Evolutionary conservation across 2,888 invertebrate species (phyloP).

Genomic region (Sinopyrophorus schimmeli): DNA sequence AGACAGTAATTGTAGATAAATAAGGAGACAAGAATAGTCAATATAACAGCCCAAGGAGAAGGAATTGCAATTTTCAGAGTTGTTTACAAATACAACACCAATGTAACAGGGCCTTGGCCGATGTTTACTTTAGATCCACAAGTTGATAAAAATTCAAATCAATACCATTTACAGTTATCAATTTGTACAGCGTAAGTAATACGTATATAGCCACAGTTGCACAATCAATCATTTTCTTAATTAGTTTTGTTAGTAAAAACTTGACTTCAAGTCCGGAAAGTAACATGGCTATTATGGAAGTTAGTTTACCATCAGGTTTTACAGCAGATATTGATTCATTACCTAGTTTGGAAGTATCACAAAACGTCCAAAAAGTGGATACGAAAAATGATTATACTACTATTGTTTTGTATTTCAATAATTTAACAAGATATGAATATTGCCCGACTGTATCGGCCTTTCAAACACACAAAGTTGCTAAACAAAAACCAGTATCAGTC

Average conservation of each 20-base stretch:
- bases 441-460: conserved; percentile 86
- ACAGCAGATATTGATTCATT: conserved; percentile 77
- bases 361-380: conserved; percentile 68
- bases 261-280: conserved; percentile 69
- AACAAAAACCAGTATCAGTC: conserved; percentile 84
- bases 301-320: conserved; percentile 89
- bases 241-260: conserved; percentile 65
- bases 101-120: conserved; percentile 86
- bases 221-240: conserved; percentile 35
- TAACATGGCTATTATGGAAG: conserved; percentile 90
- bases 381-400: conserved; percentile 67
- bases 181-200: conserved; percentile 73
- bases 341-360: conserved; percentile 62
- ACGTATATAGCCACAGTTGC: not conserved
- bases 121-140: conserved; percentile 84
- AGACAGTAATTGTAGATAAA: conserved; percentile 53
- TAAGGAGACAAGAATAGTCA: conserved; percentile 64
- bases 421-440: conserved; percentile 64
- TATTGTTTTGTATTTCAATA: conserved; percentile 74
- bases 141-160: conserved; percentile 78
- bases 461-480: conserved; percentile 80
- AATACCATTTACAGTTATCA: conserved; percentile 76
- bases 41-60: conserved; percentile 75
- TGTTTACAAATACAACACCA: conserved; percentile 79
- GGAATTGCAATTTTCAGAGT: conserved; percentile 81